Evolutionary conservation across 2,888 invertebrate species (phyloP), one percentile per base, ranked within the genome.

Genomic region (Agonopterix arenella): DNA sequence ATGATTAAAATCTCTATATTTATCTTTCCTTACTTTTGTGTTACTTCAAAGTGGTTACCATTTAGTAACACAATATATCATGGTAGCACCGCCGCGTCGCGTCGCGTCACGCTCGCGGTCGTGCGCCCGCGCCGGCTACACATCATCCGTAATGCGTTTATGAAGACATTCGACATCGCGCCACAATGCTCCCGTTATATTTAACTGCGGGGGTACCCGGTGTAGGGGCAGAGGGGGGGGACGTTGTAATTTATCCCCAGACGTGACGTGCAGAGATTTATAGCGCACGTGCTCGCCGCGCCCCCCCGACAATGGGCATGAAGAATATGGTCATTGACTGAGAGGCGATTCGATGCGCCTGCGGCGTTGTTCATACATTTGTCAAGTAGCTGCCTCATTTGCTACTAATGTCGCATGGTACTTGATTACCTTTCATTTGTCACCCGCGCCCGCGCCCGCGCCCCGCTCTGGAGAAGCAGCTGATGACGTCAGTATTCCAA

Each of bases 231-330:
- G 47, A 57, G 52, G 49, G 46, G 59, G 56, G 52, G 42, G 16
- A n/a, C n/a, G n/a, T 11, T 45, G 53, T 51, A 63, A 67, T 71
- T 68, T 70, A 70, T 70, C 62, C 51, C 60, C 55, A 50, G 54
- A 52, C 55, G 45, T 51, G 57, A 58, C 61, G 53, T 45, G 48
- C 42, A 40, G 58, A 64, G 70, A 73, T 72, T 72, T 70, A 73
- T 70, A 52, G 60, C 61, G 59, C 59, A 62, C 58, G 49, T 53
- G 62, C 58, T 62, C 61, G 61, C 63, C 53, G 49, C 51, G 40
- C 40, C 40, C 40, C 40, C 40, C 40, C n/a, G 40, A 28, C 28
- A 28, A 28, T 28, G 28, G 28, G 28, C 28, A 28, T 28, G 28
- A 28, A 28, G 28, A 28, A 28, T 28, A 28, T 28, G 28, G 28